Evolutionary conservation across 2,797 vertebrate genomes (phyloP), one percentile per base, ranked within the genome.

Genomic region (Falco columbarius): DNA sequence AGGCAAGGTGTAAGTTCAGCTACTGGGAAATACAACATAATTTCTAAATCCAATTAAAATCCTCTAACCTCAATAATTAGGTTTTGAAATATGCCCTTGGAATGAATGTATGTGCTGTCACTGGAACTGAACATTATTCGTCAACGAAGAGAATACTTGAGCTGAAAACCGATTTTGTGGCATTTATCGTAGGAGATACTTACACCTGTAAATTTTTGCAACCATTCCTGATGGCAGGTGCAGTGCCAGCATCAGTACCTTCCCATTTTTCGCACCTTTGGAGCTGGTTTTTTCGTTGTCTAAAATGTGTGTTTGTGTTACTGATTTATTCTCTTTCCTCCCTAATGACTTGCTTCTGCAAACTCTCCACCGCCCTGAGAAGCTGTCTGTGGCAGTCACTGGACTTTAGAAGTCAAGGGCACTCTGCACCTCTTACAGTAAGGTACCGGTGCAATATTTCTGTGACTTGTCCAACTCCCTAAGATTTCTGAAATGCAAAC

Each of bases 1-100:
- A 74, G 65, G 42, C 72, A 55, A 81, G 62, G 81, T 26, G 4
- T 63, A 46, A 51, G 20, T 68, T 95, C 44, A 74, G 51, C 86
- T 94, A 20, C 26, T 47, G 71, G 40, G 62, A 88, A 89, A 46
- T 46, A 27, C 1, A 55, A 29, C 55, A 12, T 38, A 21, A n/a
- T 80, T 94, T 87, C 86, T 95, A 89, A 70, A 44, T 85, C 14
- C 36, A 77, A 47, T 59, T 44, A 21, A 93, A 95, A 61, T 84
- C 58, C 12, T 65, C 44, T 63, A 54, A 44, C 32, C 22, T 91
- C 62, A 70, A 38, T 68, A 74, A 86, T 81, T 66, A 90, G 58
- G 71, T 87, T 65, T 85, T 11, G n/a, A 62, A 80, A 91, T 77
- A 44, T 24, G 5, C 76, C 68, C 24, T 85, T 93, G 38, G 19